Conservation (phyloP, 2,888 invertebrate genomes). For the Mesorhabditis belari region DNA sequence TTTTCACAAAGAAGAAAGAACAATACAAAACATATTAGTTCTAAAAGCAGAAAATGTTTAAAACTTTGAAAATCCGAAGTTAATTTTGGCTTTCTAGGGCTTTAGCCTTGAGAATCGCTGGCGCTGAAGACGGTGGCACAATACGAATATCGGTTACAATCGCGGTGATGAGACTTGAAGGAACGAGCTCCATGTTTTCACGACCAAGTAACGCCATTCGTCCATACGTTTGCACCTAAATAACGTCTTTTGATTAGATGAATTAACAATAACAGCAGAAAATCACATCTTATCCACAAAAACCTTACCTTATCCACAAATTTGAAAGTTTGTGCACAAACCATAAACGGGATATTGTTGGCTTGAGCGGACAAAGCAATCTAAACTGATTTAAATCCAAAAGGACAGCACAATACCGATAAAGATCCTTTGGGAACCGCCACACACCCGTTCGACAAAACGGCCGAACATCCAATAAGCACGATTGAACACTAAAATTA, state of each 20-base stretch:
- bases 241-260: too few species aligned
- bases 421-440: constrained; percentile 26
- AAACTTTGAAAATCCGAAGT: too few species aligned
- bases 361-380: constrained; percentile 78
- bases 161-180: constrained; percentile 81
- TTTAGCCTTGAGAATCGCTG: constrained; percentile 83
- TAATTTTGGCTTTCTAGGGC: constrained; percentile 54
- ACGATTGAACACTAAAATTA: constrained; percentile 28
- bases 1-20: too few species aligned
- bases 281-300: too few species aligned
- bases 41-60: too few species aligned
- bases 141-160: constrained; percentile 90
- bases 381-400: constrained; percentile 62
- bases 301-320: constrained; percentile 74
- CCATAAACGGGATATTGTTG: constrained; percentile 82
- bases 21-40: too few species aligned
- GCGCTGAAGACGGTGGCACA: constrained; percentile 89
- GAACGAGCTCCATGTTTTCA: constrained; percentile 70
- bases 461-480: constrained; percentile 41
- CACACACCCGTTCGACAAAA: constrained; percentile 39
- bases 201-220: constrained; percentile 28
- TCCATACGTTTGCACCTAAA: constrained; percentile 22
- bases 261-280: too few species aligned
- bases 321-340: constrained; percentile 94
- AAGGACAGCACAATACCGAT: constrained; percentile 4